These are phyloP conservation scores for Poecilia wingei DNA, from an alignment of 2,797 vertebrate species.

Conservation along the genomic window DNA sequence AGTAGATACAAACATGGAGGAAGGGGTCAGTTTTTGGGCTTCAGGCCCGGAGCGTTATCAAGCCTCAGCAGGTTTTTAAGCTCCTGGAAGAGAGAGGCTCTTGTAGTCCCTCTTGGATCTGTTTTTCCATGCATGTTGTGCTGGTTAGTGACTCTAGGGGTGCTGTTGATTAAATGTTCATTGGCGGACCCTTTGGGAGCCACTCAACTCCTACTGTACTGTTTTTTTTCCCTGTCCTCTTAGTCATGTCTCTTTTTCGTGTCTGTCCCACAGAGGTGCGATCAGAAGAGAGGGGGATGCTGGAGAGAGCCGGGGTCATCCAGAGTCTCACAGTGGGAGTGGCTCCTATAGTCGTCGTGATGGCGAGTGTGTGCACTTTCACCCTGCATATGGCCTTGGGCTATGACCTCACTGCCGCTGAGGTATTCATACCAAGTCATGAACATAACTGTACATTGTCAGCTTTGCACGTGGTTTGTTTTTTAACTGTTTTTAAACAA, in stretches of 20 bases:
- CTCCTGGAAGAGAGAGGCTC: constrained; percentile 39
- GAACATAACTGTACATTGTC: background rate
- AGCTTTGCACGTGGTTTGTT: background rate
- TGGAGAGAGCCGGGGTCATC: constrained; percentile 81
- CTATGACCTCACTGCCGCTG: constrained; percentile 83
- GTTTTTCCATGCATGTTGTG: constrained; percentile 42
- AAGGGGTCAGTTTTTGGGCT: constrained; percentile 33
- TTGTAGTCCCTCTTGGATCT: constrained; percentile 44
- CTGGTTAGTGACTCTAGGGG: constrained; percentile 33
- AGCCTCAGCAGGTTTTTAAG: constrained; percentile 57
- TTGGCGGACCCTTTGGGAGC: constrained; percentile 20
- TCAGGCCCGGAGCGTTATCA: constrained; percentile 60
- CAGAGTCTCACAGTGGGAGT: constrained; percentile 86
- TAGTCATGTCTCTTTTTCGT: constrained; percentile 38
- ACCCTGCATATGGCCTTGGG: constrained; percentile 85
- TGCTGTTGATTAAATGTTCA: constrained; percentile 41
- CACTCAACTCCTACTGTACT: constrained; percentile 20
- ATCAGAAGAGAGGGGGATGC: constrained; percentile 77
- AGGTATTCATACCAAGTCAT: constrained; percentile 69
- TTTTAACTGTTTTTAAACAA: background rate
- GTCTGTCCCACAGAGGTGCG: constrained; percentile 76
- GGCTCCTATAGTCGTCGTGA: constrained; percentile 83
- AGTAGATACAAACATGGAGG: constrained; percentile 51
- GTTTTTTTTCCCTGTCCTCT: constrained; percentile 12
- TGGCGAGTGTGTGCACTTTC: constrained; percentile 88